Conservation (phyloP, 2,113 vertebrate genomes). For the Cheilinus undulatus region DNA sequence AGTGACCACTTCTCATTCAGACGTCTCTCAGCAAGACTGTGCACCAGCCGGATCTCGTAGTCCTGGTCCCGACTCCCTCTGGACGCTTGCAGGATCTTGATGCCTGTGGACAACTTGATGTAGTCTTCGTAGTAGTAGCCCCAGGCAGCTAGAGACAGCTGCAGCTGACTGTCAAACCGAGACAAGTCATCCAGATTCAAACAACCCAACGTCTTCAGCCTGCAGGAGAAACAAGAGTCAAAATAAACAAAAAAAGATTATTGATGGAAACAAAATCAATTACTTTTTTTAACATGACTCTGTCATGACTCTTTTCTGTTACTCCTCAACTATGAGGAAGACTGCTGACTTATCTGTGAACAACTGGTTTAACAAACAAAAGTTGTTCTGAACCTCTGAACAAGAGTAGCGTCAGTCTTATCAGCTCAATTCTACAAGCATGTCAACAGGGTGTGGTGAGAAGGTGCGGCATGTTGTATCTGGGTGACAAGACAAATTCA, state of each 20-base stretch:
- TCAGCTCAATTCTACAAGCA: conserved; percentile 7
- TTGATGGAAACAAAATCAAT: too few relatives aligned
- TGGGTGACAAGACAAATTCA: too few relatives aligned
- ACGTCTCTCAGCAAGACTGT: conserved; percentile 84
- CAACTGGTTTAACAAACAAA: conserved; percentile 27
- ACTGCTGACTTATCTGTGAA: background rate
- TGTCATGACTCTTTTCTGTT: background rate
- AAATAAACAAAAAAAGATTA: background rate
- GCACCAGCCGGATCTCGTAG: conserved; percentile 85
- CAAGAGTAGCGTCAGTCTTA: background rate
- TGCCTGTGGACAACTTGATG: conserved; percentile 83
- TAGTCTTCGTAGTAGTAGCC: conserved; percentile 87
- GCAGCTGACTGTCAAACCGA: conserved; percentile 84
- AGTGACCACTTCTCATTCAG: conserved; percentile 88
- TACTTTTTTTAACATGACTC: too few relatives aligned
- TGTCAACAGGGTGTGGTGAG: background rate
- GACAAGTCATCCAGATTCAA: conserved; percentile 85
- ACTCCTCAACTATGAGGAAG: background rate
- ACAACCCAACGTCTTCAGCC: conserved; percentile 84
- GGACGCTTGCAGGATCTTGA: conserved; percentile 82
- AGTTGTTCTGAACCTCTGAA: conserved; percentile 8
- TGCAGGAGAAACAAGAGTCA: conserved; percentile 48
- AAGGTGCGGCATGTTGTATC: background rate
- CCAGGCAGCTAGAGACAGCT: conserved; percentile 84
- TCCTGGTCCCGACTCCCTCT: conserved; percentile 83